Evolutionary conservation across 2,888 invertebrate species (phyloP), one percentile per base, ranked within the genome.

Genomic region (Hydrotaea cyrtoneurina): DNA sequence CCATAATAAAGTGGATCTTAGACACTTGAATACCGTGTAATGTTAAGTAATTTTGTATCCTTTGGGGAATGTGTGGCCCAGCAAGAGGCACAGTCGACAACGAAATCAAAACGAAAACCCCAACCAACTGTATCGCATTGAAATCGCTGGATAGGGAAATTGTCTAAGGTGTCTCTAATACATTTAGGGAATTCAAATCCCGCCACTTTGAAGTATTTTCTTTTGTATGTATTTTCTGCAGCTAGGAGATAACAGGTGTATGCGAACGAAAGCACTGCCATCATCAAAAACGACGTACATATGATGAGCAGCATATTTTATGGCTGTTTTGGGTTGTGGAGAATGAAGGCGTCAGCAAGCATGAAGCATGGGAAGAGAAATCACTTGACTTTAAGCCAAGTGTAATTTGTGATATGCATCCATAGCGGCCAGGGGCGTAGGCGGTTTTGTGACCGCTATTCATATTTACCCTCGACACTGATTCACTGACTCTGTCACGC

Each of bases 21-120:
- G 72, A 83, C 85, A 82, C 84, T 86, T 80, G 80, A 86, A 86
- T 86, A 87, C 80, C 85, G 86, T 87, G 86, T 88, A 90, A 89
- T 89, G 88, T 86, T 86, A 87, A 88, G 88, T 88, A 89, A 89
- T 90, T 89, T 88, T 82, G 80, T 86, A 86, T 86, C 86, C 80
- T 83, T 69, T 78, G 78, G 83, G 82, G 83, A 75, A 74, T 77
- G n/a, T 43, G 64, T 71, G 75, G 69, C 50, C 36, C 31, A 31
- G 31, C 7, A 31, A 31, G n/a, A n/a, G 31, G 31, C 2, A 31
- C 31, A 31, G 31, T 7, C 2, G 31, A 31, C 31, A 31, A 31
- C n/a, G n/a, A n/a, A 39, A 62, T 19, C 10, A 43, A 59, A 2
- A 36, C 57, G 3, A 64, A 46, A 15, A 0, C 13, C 19, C 26